A percentile compares a stretch with the other conserved stretches of the same genome.
These are phyloP conservation scores for Drosophila repletoides DNA, from an alignment of 1,140 invertebrate genomes.

Conservation along the genomic window DNA sequence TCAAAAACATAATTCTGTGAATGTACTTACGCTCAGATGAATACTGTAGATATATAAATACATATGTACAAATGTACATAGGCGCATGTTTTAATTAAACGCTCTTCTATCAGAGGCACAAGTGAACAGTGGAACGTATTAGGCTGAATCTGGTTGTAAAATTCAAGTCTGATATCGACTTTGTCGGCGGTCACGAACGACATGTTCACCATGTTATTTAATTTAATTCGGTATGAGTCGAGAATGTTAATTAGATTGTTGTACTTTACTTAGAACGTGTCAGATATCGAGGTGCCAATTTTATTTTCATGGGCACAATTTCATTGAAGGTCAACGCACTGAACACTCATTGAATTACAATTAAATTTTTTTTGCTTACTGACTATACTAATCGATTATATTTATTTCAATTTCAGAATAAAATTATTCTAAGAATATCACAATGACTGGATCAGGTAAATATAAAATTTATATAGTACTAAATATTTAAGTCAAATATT, in stretches of 20 bases:
- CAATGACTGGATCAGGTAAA: slow-evolving; percentile 74
- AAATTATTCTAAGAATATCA: slow-evolving; percentile 38
- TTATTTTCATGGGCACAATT: slow-evolving; percentile 23
- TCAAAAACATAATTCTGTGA: too few relatives aligned
- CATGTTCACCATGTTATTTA: slow-evolving; percentile 13
- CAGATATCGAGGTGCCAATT: slow-evolving; percentile 14
- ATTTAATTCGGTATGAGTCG: slow-evolving; percentile 34
- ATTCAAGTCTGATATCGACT: background rate
- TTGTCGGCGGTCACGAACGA: slow-evolving; percentile 1
- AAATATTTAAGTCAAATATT: too few relatives aligned
- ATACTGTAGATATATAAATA: background rate
- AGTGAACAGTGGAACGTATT: slow-evolving; percentile 1
- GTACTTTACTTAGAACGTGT: slow-evolving; percentile 36
- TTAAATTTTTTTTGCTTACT: slow-evolving; percentile 30
- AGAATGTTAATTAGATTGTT: slow-evolving; percentile 60
- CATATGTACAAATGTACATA: background rate
- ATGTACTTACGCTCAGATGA: too few relatives aligned
- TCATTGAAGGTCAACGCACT: slow-evolving; percentile 42
- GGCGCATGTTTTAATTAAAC: background rate
- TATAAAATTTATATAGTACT: slow-evolving; percentile 28
- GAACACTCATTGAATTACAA: slow-evolving; percentile 37
- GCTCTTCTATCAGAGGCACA: background rate
- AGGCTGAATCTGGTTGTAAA: background rate
- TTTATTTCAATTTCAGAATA: slow-evolving; percentile 36
- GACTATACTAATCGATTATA: slow-evolving; percentile 45